phyloP scores from a whole-genome alignment of 2,113 vertebrate species.

The Caranx melampygus region DNA sequence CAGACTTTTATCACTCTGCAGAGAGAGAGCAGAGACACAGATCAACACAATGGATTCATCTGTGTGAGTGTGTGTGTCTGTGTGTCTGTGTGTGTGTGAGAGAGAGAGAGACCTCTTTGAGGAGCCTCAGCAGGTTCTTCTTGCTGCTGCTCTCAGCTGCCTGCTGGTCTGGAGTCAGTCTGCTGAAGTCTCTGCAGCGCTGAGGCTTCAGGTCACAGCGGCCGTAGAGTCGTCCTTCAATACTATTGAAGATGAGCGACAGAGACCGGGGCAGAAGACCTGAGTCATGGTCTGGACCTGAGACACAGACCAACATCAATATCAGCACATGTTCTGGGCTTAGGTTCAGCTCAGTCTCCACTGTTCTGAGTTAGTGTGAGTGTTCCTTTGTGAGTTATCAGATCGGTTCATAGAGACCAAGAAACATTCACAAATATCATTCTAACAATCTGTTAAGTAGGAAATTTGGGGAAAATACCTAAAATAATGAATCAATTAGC shows the following conservation, averaged over 20 bases:
- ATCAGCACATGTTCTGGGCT: too few relatives aligned
- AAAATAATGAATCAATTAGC: too few relatives aligned
- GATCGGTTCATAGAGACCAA: too few relatives aligned
- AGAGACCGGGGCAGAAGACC: slow-evolving; percentile 93
- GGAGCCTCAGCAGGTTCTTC: slow-evolving; percentile 86
- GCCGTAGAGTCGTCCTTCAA: slow-evolving; percentile 85
- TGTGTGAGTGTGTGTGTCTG: background rate
- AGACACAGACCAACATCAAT: background rate
- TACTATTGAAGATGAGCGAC: slow-evolving; percentile 88
- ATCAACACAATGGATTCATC: background rate
- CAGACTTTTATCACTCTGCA: slow-evolving; percentile 62
- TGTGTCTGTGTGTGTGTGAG: background rate
- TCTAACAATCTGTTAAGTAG: too few relatives aligned
- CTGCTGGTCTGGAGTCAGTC: slow-evolving; percentile 88
- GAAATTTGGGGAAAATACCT: too few relatives aligned
- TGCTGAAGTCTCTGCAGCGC: slow-evolving; percentile 89
- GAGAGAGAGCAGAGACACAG: slow-evolving; percentile 14
- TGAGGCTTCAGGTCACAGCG: slow-evolving; percentile 90
- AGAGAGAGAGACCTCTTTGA: slow-evolving; percentile 87
- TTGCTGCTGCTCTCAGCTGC: slow-evolving; percentile 84
- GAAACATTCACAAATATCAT: too few relatives aligned
- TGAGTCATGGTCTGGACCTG: slow-evolving; percentile 89
- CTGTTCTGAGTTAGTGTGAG: too few relatives aligned
- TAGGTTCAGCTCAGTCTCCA: too few relatives aligned
- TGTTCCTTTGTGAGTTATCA: too few relatives aligned